These are phyloP conservation scores for Ia io DNA, from an alignment of 2,113 vertebrate species.

Conservation along the genomic window DNA sequence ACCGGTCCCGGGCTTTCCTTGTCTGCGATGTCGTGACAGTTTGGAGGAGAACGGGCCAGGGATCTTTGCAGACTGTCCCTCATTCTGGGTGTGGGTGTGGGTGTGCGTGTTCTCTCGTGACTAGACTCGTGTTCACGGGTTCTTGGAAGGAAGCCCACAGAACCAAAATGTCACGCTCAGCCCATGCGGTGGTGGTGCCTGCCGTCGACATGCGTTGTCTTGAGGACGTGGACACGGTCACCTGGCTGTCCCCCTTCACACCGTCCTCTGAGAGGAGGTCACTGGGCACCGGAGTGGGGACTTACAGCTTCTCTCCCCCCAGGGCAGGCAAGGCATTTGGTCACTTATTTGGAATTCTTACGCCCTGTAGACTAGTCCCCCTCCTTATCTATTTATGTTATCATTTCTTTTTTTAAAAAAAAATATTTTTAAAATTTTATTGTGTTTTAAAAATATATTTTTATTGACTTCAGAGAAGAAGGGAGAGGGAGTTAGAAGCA, in stretches of 20 bases:
- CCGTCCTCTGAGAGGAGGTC: background rate
- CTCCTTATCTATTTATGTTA: background rate
- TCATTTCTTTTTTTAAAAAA: background rate
- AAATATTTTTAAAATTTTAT: too few species aligned
- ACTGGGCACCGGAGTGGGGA: rapidly evolving
- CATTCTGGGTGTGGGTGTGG: background rate
- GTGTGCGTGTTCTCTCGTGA: background rate
- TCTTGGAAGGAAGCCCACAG: background rate
- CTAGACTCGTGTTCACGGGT: background rate
- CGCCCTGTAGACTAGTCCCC: background rate
- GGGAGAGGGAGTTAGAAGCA: too few species aligned
- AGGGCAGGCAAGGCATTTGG: background rate
- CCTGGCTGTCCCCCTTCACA: background rate
- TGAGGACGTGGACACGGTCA: background rate
- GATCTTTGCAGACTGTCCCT: background rate
- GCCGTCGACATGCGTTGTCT: rapidly evolving
- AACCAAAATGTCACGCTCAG: background rate
- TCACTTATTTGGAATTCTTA: background rate
- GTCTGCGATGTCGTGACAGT: background rate
- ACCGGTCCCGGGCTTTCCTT: background rate
- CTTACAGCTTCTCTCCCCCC: too few species aligned
- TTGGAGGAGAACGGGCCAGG: background rate
- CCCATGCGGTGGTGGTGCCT: background rate
- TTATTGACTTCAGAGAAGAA: too few species aligned
- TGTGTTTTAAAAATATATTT: too few species aligned